These are phyloP conservation scores for Solen grandis DNA, from an alignment of 1,140 invertebrate species.

Conservation along the genomic window DNA sequence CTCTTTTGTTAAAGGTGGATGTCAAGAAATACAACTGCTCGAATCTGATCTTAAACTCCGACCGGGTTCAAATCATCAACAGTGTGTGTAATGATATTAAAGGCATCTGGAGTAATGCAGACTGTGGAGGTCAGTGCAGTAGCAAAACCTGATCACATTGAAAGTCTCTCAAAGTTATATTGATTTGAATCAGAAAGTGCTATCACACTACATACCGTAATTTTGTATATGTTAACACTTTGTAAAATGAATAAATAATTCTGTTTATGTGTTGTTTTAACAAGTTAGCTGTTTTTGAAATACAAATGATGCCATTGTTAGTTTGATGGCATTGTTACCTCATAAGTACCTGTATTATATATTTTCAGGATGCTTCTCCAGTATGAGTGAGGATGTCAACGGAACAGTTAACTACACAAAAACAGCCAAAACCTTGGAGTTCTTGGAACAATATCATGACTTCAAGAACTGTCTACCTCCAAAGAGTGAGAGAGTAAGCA, in stretches of 20 bases:
- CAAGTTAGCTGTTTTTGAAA: too few relatives aligned
- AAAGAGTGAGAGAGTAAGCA: slow-evolving; percentile 23
- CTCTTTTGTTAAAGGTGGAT: slow-evolving; percentile 2
- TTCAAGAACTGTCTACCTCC: slow-evolving; percentile 23
- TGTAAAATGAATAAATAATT: too few relatives aligned
- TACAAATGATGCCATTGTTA: too few relatives aligned
- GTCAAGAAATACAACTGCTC: slow-evolving; percentile 30
- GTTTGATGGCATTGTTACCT: too few relatives aligned
- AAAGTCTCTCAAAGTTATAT: too few relatives aligned
- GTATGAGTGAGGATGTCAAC: slow-evolving; percentile 23
- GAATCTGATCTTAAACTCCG: slow-evolving; percentile 22
- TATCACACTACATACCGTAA: too few relatives aligned
- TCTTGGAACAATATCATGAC: slow-evolving; percentile 8
- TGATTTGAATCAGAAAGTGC: too few relatives aligned
- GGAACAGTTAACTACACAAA: slow-evolving; percentile 46
- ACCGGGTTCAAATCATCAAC: slow-evolving; percentile 40
- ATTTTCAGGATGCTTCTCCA: slow-evolving; percentile 54
- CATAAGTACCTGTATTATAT: too few relatives aligned
- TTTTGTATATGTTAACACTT: too few relatives aligned
- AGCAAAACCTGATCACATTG: too few relatives aligned
- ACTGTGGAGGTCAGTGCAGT: slow-evolving; percentile 54
- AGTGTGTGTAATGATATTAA: slow-evolving; percentile 17
- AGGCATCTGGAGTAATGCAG: slow-evolving; percentile 36
- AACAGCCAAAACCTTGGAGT: slow-evolving; percentile 27
- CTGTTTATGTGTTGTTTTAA: too few relatives aligned